A percentile compares a stretch with the other conserved stretches of the same genome.
Conservation (phyloP, 2,797 vertebrate genomes). For the Macropodus opercularis region DNA sequence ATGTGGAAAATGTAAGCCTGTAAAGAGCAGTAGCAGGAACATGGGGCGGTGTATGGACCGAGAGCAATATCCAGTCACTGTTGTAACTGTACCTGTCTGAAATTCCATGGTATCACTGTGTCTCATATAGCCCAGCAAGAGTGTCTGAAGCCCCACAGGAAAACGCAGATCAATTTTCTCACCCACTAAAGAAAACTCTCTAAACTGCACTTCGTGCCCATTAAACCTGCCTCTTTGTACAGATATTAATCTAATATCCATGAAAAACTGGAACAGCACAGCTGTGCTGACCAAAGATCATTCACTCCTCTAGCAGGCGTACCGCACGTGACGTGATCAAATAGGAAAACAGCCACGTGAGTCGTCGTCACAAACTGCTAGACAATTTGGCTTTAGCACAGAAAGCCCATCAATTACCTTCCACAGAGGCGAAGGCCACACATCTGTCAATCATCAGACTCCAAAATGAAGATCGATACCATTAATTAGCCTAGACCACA, state of each 20-base stretch:
- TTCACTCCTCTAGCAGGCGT: constrained; percentile 8
- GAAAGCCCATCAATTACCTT: constrained; percentile 25
- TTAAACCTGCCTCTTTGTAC: constrained; percentile 35
- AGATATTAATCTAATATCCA: constrained; percentile 46
- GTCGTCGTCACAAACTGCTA: constrained; percentile 9
- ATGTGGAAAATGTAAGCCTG: constrained; percentile 24
- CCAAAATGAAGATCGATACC: constrained; percentile 9
- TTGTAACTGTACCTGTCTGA: constrained; percentile 38
- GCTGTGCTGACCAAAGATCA: constrained; percentile 30
- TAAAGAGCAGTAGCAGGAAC: constrained; percentile 6
- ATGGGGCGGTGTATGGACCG: background rate
- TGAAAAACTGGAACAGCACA: constrained; percentile 31
- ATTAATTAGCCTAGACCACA: constrained; percentile 18
- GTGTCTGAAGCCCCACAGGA: constrained; percentile 25
- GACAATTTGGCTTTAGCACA: background rate
- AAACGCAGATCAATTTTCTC: constrained; percentile 55
- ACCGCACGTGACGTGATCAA: constrained; percentile 23
- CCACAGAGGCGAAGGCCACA: background rate
- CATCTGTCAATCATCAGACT: constrained; percentile 39
- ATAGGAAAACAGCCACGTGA: constrained; percentile 18
- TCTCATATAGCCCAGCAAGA: constrained; percentile 17
- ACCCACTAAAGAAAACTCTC: constrained; percentile 50
- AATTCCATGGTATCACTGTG: constrained; percentile 36
- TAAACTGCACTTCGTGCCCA: constrained; percentile 43
- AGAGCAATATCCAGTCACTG: constrained; percentile 25